These are phyloP conservation scores for Thrips palmi DNA, from an alignment of 1,140 invertebrate genomes.

Conservation along the genomic window DNA sequence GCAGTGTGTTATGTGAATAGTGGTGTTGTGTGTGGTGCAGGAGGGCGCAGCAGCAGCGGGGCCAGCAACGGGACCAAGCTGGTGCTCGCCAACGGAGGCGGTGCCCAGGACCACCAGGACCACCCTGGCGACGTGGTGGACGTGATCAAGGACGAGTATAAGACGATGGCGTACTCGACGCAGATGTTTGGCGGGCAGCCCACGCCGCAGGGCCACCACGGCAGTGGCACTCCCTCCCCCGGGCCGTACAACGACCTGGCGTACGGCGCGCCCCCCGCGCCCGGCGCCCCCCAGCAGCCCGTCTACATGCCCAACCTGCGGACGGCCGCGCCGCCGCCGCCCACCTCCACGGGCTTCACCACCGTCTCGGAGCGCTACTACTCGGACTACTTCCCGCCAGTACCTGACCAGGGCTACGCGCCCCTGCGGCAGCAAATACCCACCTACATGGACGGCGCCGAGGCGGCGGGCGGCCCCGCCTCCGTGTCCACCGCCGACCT, in stretches of 20 bases:
- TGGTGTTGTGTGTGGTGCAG: background rate
- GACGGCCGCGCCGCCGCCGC: conserved; percentile 16
- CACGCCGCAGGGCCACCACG: conserved; percentile 19
- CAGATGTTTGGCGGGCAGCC: conserved; percentile 27
- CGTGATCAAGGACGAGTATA: conserved; percentile 11
- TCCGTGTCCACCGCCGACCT: conserved; percentile 26
- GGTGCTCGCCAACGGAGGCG: conserved; percentile 20
- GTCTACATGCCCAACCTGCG: conserved; percentile 21
- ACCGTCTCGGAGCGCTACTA: conserved; percentile 28
- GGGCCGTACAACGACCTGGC: conserved; percentile 30
- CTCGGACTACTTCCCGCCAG: conserved; percentile 30
- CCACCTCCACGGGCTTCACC: conserved; percentile 17
- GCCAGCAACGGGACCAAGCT: conserved; percentile 25
- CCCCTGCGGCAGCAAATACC: conserved; percentile 30
- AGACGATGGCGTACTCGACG: conserved; percentile 22
- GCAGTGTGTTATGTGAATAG: background rate
- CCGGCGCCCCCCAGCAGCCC: conserved; percentile 28
- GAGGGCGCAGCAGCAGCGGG: too few species aligned
- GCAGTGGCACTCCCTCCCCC: conserved; percentile 28
- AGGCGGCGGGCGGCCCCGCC: conserved; percentile 20
- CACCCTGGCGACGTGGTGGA: conserved; percentile 17
- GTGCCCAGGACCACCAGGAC: conserved; percentile 11
- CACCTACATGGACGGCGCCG: conserved; percentile 26
- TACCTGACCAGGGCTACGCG: conserved; percentile 28
- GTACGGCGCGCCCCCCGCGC: conserved; percentile 28